Evolutionary conservation across 2,113 vertebrate genomes (phyloP), one percentile per base, ranked within the genome.

Genomic region (Typhlomys cinereus): DNA sequence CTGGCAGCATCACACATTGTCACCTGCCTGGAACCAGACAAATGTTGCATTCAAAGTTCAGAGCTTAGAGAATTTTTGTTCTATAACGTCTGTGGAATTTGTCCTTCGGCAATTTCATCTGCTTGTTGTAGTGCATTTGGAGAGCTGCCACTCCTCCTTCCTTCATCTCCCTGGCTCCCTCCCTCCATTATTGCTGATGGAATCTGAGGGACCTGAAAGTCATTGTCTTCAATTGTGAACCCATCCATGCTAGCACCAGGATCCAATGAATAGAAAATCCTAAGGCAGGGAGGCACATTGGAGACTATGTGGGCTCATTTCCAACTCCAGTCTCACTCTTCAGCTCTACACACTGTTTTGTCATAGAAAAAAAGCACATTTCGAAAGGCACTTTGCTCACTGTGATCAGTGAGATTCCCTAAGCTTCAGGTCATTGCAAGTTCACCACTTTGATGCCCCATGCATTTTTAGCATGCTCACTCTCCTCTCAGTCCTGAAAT

Each of bases 391-490:
- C 52, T 85, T 90, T 44, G 36, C 48, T 92, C 75, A 66, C 25
- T 75, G 31, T 15, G 92, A 39, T 71, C 12, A 79, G 29, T 82
- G 29, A 7, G 6, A 76, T 90, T 88, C 94, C 82, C 80, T 31
- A 93, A 84, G 71, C 74, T 92, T 13, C 61, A 89, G 76, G 52
- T 95, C 91, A 89, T 4, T 27, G 41, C 64, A 91, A 90, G 82
- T 96, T 94, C 83, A 87, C 48, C 13, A 50, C 2, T 78, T 96
- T 89, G 86, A 93, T 61, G 90, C 79, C 21, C 48, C 64, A 59
- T 69, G 71, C 50, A 12, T 61, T 69, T 95, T 89, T 64, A 82
- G 52, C 54, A 73, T 87, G 41, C n/a, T 83, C 84, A 14, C 54
- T 91, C 93, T 95, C 89, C 67, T 84, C 59, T 78, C 2, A 0